Conservation (phyloP, 2,888 invertebrate genomes). For the Entomobrya multifasciata region DNA sequence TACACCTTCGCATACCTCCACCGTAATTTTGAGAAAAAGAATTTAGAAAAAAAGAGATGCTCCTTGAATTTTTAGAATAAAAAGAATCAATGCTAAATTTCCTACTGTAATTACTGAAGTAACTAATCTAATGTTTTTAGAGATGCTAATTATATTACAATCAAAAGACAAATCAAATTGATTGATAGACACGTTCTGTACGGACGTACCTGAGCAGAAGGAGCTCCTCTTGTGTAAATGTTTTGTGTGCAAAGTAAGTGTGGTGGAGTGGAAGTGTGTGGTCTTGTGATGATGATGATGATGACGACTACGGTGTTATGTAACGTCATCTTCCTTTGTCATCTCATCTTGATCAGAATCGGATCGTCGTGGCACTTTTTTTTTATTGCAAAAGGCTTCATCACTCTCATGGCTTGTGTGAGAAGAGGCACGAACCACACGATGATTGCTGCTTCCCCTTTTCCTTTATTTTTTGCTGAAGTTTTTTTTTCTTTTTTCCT, state of each 20-base stretch:
- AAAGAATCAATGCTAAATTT: neutral
- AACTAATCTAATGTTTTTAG: neutral
- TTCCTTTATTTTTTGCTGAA: no score
- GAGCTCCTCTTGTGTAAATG: constrained; percentile 27
- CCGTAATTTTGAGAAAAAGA: neutral
- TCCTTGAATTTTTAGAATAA: neutral
- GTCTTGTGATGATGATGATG: neutral
- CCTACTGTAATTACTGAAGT: neutral
- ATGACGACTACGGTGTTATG: no score
- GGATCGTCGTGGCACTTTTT: constrained; percentile 33
- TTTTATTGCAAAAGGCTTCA: constrained; percentile 13
- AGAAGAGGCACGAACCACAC: constrained; percentile 4
- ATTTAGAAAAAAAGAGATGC: neutral
- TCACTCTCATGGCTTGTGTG: neutral
- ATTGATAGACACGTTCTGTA: constrained; percentile 49
- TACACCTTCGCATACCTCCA: neutral
- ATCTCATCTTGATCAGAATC: constrained; percentile 3
- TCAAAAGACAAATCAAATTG: neutral
- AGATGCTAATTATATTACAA: neutral
- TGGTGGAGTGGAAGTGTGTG: neutral
- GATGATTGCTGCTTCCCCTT: neutral
- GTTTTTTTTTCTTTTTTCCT: neutral
- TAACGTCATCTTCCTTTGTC: neutral
- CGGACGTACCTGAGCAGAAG: constrained; percentile 35
- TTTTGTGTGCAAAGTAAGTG: neutral